Conservation (phyloP, 2,888 invertebrate species). For the Halictus ligatus region DNA sequence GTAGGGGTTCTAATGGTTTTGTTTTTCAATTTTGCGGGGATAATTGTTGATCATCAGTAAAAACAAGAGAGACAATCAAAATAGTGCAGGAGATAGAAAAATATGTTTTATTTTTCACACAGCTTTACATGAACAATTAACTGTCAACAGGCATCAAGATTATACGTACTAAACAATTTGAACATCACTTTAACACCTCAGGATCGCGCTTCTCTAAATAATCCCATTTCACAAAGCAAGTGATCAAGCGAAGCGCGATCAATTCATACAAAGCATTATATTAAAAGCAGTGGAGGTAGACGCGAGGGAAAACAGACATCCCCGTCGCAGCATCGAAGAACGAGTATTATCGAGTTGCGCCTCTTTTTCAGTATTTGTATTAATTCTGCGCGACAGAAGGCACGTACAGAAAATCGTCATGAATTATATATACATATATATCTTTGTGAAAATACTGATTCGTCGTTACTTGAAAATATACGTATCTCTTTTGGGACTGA, state of each 20-base stretch:
- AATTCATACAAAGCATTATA: slow-evolving; percentile 53
- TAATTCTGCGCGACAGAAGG: slow-evolving; percentile 55
- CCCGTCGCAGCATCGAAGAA: slow-evolving; percentile 32
- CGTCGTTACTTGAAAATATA: slow-evolving; percentile 45
- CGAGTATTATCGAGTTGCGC: slow-evolving; percentile 52
- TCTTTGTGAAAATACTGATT: slow-evolving; percentile 28
- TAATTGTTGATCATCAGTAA: background rate
- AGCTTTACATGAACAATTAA: slow-evolving; percentile 58
- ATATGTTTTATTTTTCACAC: slow-evolving; percentile 71
- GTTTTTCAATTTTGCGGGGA: background rate
- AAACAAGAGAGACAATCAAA: background rate
- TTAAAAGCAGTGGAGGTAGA: slow-evolving; percentile 56
- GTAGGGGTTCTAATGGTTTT: background rate
- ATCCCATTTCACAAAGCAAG: slow-evolving; percentile 15
- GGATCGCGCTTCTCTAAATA: slow-evolving; percentile 19
- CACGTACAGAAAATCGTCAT: slow-evolving; percentile 51
- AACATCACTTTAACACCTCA: slow-evolving; percentile 37
- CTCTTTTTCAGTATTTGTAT: slow-evolving; percentile 13
- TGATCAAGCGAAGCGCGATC: slow-evolving; percentile 33
- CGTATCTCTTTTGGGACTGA: slow-evolving; percentile 13
- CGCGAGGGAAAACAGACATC: slow-evolving; percentile 23
- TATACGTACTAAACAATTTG: slow-evolving; percentile 50
- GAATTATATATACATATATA: slow-evolving; percentile 18
- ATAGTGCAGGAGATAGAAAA: slow-evolving; percentile 57
- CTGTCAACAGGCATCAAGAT: slow-evolving; percentile 56